A percentile compares a stretch with the other conserved stretches of the same genome.
Evolutionary conservation across 2,888 invertebrate genomes (phyloP).

Genomic region (Callyntrura sp.): DNA sequence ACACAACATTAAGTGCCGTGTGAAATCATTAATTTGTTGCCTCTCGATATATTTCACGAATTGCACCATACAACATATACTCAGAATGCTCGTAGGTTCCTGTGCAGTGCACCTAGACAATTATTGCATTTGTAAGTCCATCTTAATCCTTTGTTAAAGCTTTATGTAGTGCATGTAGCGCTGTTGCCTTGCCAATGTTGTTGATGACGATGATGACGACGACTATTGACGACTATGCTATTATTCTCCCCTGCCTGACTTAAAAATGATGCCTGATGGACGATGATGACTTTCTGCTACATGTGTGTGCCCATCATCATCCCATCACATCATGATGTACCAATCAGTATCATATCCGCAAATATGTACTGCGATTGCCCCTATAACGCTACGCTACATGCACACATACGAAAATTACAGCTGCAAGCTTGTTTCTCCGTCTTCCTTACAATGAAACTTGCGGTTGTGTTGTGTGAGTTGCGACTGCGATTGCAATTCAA

Average conservation of each 20-base stretch:
- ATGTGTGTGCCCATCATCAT: conserved; percentile 16
- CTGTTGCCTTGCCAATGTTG: too few species aligned
- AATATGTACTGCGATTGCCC: background rate
- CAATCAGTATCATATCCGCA: background rate
- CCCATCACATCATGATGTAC: background rate
- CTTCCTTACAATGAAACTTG: conserved; percentile 18
- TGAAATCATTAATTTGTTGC: conserved; percentile 46
- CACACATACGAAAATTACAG: too few species aligned
- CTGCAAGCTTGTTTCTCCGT: background rate
- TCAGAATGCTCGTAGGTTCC: too few species aligned
- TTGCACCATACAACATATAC: too few species aligned
- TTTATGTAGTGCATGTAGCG: too few species aligned
- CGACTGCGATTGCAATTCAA: conserved; percentile 14
- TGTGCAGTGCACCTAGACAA: too few species aligned
- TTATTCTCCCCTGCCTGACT: background rate
- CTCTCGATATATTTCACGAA: conserved; percentile 25
- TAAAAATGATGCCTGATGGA: too few species aligned
- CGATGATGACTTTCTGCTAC: background rate
- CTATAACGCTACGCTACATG: background rate
- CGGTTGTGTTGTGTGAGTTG: too few species aligned
- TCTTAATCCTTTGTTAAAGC: conserved; percentile 22
- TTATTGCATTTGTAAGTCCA: too few species aligned
- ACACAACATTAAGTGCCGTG: conserved; percentile 50
- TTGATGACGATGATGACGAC: too few species aligned
- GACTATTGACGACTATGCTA: background rate